A percentile compares a stretch with the other conserved stretches of the same genome.
These are phyloP conservation scores for Halcyon badia DNA, from an alignment of 2,797 vertebrate genomes.

Conservation along the genomic window DNA sequence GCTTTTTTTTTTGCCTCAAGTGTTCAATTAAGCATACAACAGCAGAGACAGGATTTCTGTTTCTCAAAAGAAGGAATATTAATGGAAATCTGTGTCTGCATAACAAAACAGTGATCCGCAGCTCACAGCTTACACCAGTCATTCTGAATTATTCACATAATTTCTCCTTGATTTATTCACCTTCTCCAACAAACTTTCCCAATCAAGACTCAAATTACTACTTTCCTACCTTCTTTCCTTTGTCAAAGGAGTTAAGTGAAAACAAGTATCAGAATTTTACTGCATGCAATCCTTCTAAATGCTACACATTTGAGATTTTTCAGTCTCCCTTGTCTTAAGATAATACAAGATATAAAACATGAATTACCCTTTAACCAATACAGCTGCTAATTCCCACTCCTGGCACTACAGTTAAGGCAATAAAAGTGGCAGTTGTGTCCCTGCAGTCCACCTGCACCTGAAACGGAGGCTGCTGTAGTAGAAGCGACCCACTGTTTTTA, in stretches of 20 bases:
- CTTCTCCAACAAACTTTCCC: not conserved
- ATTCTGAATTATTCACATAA: not conserved
- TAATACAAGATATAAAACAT: not conserved
- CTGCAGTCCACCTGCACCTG: not conserved
- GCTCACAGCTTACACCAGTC: not conserved
- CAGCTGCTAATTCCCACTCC: not conserved
- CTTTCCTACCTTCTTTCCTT: not conserved
- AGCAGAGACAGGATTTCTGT: conserved; percentile 9
- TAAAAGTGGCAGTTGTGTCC: not conserved
- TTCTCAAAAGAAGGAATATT: conserved; percentile 33
- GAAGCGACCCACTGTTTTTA: not conserved
- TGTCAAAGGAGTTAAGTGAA: not conserved
- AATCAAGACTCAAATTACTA: not conserved
- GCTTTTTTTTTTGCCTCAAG: not conserved
- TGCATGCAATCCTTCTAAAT: not conserved
- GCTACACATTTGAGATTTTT: not conserved
- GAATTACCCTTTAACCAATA: not conserved
- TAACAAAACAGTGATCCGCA: conserved; percentile 8
- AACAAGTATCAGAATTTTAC: not conserved
- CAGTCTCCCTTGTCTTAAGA: not conserved
- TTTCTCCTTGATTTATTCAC: not conserved
- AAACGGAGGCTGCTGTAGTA: not conserved
- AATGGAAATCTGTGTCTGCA: conserved; percentile 7
- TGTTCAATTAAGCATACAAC: conserved; percentile 30
- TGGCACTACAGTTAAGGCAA: not conserved